Conservation (phyloP, 2,888 invertebrate genomes). For the Hydroisotoma schaefferi region DNA sequence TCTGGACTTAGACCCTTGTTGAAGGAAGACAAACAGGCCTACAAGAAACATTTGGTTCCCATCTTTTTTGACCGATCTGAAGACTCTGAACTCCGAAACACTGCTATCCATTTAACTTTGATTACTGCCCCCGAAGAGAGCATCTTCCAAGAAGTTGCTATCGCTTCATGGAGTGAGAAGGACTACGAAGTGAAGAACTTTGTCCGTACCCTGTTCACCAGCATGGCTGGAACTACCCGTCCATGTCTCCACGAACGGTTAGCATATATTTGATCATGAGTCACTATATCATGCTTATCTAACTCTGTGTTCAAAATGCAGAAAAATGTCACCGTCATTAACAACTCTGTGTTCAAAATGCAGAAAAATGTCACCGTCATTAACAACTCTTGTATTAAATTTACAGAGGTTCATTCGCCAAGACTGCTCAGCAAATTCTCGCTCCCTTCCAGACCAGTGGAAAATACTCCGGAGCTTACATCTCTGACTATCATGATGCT, state of each 20-base stretch:
- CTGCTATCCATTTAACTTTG: constrained; percentile 34
- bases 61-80: constrained; percentile 44
- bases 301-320: background rate
- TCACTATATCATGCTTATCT: background rate
- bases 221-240: constrained; percentile 36
- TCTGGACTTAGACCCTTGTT: constrained; percentile 41
- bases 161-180: constrained; percentile 46
- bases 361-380: background rate
- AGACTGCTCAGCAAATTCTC: constrained; percentile 36
- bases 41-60: constrained; percentile 39
- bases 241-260: constrained; percentile 35
- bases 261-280: constrained; percentile 15
- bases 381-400: too few relatives aligned
- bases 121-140: constrained; percentile 28
- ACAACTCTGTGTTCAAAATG: background rate
- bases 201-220: constrained; percentile 34
- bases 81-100: constrained; percentile 43
- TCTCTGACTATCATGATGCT: constrained; percentile 45
- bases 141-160: constrained; percentile 38
- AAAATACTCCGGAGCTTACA: constrained; percentile 44
- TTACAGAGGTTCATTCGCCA: constrained; percentile 41
- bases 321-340: background rate
- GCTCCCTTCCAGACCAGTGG: constrained; percentile 38
- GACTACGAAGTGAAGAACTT: constrained; percentile 46
- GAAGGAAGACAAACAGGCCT: constrained; percentile 26